Conservation (phyloP, 2,797 vertebrate species). For the Hemitrygon akajei region DNA sequence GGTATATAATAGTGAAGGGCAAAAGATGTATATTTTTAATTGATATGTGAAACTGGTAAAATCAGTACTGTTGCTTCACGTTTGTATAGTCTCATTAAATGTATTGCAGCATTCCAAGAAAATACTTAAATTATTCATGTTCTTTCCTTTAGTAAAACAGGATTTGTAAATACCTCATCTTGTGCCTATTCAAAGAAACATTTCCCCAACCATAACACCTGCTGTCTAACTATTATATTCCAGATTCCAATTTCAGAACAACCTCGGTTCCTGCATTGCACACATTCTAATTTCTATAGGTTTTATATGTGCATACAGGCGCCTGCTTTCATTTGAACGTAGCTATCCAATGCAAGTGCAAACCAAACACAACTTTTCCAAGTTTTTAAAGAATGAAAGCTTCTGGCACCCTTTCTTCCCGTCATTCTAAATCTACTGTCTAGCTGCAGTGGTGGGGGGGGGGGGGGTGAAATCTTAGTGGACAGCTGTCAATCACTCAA, state of each 20-base stretch:
- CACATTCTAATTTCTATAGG: not conserved
- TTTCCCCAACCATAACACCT: not conserved
- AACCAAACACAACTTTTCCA: not conserved
- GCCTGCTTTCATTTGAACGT: not conserved
- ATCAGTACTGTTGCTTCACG: not conserved
- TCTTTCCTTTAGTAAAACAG: not conserved
- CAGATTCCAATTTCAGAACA: not conserved
- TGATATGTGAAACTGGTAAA: not conserved
- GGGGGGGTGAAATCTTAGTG: not conserved
- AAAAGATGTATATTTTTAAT: not conserved
- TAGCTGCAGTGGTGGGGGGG: not conserved
- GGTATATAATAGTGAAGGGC: not conserved
- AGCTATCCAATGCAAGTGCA: not conserved
- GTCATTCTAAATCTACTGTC: not conserved
- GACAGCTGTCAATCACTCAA: constrained; percentile 84
- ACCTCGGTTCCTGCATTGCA: not conserved
- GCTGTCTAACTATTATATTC: not conserved
- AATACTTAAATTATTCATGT: not conserved
- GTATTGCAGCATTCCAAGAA: not conserved
- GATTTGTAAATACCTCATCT: not conserved
- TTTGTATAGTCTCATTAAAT: not conserved
- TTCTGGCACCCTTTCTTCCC: not conserved
- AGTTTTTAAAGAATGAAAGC: constrained; percentile 7
- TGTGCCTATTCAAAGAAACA: not conserved
- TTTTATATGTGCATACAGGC: not conserved